Percentiles rank a stretch among this genome's conserved stretches.
phyloP scores from a whole-genome alignment of 2,797 vertebrate genomes.

The Rhinogobio ventralis region DNA sequence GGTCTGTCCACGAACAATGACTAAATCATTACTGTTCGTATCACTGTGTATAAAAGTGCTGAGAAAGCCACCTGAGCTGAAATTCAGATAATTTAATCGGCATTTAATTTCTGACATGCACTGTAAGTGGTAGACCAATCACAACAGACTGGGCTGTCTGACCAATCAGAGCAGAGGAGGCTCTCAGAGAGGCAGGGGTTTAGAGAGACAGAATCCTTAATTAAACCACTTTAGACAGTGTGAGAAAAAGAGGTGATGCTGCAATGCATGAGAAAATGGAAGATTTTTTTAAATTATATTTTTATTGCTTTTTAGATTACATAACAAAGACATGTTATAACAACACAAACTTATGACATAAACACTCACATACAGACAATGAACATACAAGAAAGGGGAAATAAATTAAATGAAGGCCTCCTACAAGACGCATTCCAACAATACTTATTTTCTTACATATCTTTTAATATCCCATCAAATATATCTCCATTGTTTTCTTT shows the following conservation, averaged over 20 bases:
- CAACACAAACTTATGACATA: too few species aligned
- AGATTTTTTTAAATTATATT: neutral
- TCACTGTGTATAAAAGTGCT: neutral
- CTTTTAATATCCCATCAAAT: neutral
- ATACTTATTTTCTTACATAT: neutral
- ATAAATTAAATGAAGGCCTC: too few species aligned
- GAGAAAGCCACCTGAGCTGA: neutral
- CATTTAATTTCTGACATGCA: neutral
- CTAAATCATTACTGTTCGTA: neutral
- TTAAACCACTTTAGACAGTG: neutral
- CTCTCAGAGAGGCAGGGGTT: neutral
- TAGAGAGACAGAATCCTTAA: neutral
- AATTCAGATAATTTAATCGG: neutral
- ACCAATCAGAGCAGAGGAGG: neutral
- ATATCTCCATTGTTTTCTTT: neutral
- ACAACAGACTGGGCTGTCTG: neutral
- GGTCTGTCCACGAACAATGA: neutral
- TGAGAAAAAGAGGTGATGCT: neutral
- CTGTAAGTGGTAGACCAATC: neutral
- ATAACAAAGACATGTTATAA: too few species aligned
- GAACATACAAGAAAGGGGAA: too few species aligned
- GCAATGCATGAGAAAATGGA: neutral
- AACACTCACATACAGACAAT: too few species aligned
- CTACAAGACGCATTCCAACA: neutral
- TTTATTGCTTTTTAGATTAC: too few species aligned